Conservation (phyloP, 2,797 vertebrate species). For the Synanceia verrucosa region DNA sequence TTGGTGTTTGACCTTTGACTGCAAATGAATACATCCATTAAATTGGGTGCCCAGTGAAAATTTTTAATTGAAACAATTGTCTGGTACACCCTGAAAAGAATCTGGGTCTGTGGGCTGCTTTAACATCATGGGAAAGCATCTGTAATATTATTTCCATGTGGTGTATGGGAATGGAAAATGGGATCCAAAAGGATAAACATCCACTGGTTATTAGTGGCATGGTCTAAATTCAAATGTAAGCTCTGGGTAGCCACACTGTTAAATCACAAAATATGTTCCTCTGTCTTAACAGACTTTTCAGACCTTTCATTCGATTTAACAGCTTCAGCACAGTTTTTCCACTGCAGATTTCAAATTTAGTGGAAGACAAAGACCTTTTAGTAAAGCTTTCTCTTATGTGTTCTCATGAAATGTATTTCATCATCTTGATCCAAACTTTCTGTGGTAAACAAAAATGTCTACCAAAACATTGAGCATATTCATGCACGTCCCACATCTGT, state of each 20-base stretch:
- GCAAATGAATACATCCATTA: background rate
- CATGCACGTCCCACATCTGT: slow-evolving; percentile 45
- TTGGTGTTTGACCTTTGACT: slow-evolving; percentile 14
- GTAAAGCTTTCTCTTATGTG: background rate
- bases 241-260: background rate
- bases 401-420: slow-evolving; percentile 27
- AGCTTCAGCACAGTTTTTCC: background rate
- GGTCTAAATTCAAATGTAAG: slow-evolving; percentile 32
- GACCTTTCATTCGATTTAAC: background rate
- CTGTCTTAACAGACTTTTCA: background rate
- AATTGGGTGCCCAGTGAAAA: background rate
- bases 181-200: background rate
- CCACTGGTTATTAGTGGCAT: slow-evolving; percentile 20
- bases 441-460: slow-evolving; percentile 49
- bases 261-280: slow-evolving; percentile 3
- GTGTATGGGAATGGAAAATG: slow-evolving; percentile 28
- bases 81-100: background rate
- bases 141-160: slow-evolving; percentile 30
- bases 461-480: slow-evolving; percentile 46
- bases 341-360: background rate
- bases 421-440: slow-evolving; percentile 37
- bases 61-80: background rate
- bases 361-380: background rate
- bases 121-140: slow-evolving; percentile 16
- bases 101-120: slow-evolving; percentile 15